These are phyloP conservation scores for Silvanus unidentatus DNA, from an alignment of 2,888 invertebrate species.

Conservation along the genomic window DNA sequence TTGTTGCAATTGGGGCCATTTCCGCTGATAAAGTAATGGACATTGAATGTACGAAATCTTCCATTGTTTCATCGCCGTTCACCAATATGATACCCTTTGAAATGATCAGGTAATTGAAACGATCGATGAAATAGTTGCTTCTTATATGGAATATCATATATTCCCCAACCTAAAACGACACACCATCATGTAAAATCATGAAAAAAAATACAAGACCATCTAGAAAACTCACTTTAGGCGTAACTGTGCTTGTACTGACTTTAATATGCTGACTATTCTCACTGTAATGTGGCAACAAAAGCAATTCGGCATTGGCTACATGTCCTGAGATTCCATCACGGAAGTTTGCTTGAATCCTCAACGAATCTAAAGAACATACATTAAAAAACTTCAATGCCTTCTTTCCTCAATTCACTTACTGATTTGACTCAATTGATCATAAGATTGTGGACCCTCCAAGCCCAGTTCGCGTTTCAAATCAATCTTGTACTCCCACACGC, in stretches of 20 bases:
- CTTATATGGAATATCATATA: slow-evolving; percentile 92
- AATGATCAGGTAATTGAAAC: slow-evolving; percentile 86
- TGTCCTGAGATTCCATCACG: slow-evolving; percentile 60
- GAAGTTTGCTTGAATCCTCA: slow-evolving; percentile 58
- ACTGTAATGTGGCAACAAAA: slow-evolving; percentile 74
- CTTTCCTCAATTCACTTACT: slow-evolving; percentile 20
- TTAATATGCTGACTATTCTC: slow-evolving; percentile 78
- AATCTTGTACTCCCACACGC: slow-evolving; percentile 77
- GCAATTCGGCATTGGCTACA: slow-evolving; percentile 61
- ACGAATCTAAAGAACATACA: slow-evolving; percentile 18
- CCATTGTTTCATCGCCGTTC: slow-evolving; percentile 79
- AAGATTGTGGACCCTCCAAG: slow-evolving; percentile 33
- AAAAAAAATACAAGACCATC: too few species aligned
- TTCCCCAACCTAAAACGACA: slow-evolving; percentile 82
- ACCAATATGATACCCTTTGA: slow-evolving; percentile 87
- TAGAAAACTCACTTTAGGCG: too few species aligned
- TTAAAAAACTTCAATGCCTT: slow-evolving; percentile 1
- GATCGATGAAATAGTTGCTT: slow-evolving; percentile 83
- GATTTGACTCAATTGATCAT: slow-evolving; percentile 35
- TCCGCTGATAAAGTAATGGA: slow-evolving; percentile 77
- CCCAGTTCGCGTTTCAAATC: slow-evolving; percentile 67
- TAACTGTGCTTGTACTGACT: slow-evolving; percentile 76
- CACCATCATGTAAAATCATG: slow-evolving; percentile 3
- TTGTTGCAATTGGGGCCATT: slow-evolving; percentile 89
- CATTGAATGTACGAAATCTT: slow-evolving; percentile 69